Conservation (phyloP, 2,797 vertebrate genomes). For the Chloroceryle inda region DNA sequence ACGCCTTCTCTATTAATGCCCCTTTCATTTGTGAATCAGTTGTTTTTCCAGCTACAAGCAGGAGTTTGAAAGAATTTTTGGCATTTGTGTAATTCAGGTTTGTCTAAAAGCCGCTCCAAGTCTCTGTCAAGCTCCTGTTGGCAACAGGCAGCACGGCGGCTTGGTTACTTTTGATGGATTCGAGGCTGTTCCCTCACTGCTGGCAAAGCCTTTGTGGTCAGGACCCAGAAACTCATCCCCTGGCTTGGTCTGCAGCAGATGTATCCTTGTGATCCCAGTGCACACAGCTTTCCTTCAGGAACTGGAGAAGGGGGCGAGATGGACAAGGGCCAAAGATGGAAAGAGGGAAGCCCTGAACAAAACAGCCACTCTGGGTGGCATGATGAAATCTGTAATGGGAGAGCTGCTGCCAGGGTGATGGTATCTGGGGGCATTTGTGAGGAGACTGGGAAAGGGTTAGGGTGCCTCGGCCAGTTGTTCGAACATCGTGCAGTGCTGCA, state of each 20-base stretch:
- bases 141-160: background rate
- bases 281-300: background rate
- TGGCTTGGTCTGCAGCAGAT: background rate
- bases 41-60: conserved; percentile 27
- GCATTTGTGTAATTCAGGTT: conserved; percentile 61
- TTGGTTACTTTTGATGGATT: background rate
- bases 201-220: background rate
- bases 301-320: background rate
- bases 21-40: conserved; percentile 41
- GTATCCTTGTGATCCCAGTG: background rate
- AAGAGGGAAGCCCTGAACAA: background rate
- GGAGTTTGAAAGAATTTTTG: conserved; percentile 65
- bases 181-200: background rate
- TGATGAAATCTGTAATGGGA: background rate
- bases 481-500: background rate
- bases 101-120: background rate
- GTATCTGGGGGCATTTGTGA: background rate
- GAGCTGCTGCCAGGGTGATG: background rate
- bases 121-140: conserved; percentile 24
- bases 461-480: background rate
- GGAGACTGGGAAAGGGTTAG: background rate
- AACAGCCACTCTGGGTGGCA: background rate
- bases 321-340: background rate
- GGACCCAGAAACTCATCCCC: background rate
- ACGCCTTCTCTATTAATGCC: conserved; percentile 20